These are phyloP conservation scores for Garrulus glandarius DNA, from an alignment of 2,797 vertebrate genomes.

Conservation along the genomic window DNA sequence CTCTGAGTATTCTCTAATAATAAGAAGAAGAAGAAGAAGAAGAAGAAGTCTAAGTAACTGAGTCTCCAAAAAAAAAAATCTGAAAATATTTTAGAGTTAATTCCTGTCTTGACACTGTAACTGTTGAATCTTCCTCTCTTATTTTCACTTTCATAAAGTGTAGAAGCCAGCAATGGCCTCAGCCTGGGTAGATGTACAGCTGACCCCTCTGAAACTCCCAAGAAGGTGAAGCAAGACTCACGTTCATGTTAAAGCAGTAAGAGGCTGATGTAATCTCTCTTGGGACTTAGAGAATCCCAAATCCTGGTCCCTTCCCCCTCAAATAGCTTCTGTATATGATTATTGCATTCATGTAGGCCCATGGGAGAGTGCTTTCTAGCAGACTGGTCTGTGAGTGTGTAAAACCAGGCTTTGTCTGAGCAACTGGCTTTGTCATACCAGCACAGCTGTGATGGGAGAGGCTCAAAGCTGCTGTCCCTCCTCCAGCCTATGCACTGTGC, in stretches of 20 bases:
- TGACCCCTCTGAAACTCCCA: background rate
- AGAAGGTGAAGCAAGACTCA: background rate
- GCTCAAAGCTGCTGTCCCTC: background rate
- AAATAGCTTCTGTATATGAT: background rate
- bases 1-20: background rate
- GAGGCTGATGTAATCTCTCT: background rate
- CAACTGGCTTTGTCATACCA: fast-evolving
- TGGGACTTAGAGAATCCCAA: background rate
- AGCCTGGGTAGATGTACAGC: too few species aligned
- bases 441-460: background rate
- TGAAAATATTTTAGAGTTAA: background rate
- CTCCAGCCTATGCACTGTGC: background rate
- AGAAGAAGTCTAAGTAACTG: background rate
- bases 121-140: background rate
- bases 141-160: background rate
- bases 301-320: background rate
- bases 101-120: background rate
- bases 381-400: background rate
- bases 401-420: background rate
- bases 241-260: background rate
- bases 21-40: too few species aligned
- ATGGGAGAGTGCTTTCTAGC: background rate
- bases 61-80: background rate
- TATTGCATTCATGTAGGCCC: background rate
- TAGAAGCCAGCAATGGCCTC: background rate